phyloP scores from a whole-genome alignment of 2,888 invertebrate species.

The Drosophila leonis region DNA sequence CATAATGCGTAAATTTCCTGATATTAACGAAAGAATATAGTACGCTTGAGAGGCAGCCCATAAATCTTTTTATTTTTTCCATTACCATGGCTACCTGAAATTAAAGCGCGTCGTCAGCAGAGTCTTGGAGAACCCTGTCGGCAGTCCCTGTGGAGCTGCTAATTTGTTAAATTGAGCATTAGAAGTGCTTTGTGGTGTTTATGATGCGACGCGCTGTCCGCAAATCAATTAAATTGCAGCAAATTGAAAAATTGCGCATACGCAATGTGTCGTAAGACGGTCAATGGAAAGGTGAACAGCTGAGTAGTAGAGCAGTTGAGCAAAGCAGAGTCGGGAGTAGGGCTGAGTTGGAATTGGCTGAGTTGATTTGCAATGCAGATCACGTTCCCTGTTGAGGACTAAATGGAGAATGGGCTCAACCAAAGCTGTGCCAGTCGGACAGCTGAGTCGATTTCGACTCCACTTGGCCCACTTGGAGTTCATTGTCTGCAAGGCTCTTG shows the following conservation, averaged over 20 bases:
- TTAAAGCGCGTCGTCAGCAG: background rate
- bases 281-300: constrained; percentile 1
- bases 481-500: constrained; percentile 55
- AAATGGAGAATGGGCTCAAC: constrained; percentile 8
- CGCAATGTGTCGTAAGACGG: constrained; percentile 14
- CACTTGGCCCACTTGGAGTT: constrained; percentile 41
- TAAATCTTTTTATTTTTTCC: constrained; percentile 39
- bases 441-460: constrained; percentile 14
- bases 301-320: background rate
- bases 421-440: constrained; percentile 17
- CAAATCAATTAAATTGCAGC: constrained; percentile 33
- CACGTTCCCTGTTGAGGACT: constrained; percentile 47
- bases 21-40: constrained; percentile 50
- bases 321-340: background rate
- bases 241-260: constrained; percentile 48
- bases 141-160: constrained; percentile 19
- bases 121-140: constrained; percentile 5
- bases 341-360: background rate
- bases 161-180: constrained; percentile 43
- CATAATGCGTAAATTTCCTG: constrained; percentile 47
- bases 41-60: constrained; percentile 36
- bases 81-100: constrained; percentile 30
- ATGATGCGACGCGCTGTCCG: constrained; percentile 6
- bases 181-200: constrained; percentile 19
- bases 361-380: constrained; percentile 47